These are phyloP conservation scores for Oreonectes daqikongensis DNA, from an alignment of 2,797 vertebrate species.

Conservation along the genomic window DNA sequence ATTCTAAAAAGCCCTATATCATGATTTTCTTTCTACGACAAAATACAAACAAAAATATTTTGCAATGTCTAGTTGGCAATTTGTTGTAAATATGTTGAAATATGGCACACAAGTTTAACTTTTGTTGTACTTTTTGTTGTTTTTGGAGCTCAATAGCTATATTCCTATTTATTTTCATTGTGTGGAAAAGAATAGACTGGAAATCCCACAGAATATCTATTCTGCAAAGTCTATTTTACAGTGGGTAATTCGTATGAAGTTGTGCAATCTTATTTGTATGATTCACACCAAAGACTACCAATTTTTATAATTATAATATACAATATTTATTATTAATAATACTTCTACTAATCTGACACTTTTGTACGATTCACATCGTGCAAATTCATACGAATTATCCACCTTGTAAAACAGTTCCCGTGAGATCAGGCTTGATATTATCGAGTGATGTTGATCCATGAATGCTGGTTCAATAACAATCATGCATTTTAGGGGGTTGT, in stretches of 20 bases:
- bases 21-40: not conserved
- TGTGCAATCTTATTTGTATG: too few species aligned
- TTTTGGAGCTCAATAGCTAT: not conserved
- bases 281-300: too few species aligned
- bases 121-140: not conserved
- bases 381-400: too few species aligned
- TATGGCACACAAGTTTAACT: not conserved
- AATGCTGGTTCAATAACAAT: not conserved
- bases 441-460: not conserved
- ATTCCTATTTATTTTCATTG: not conserved
- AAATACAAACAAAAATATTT: not conserved
- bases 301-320: too few species aligned
- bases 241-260: too few species aligned
- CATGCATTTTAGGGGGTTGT: constrained; percentile 14
- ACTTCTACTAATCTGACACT: too few species aligned
- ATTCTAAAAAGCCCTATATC: too few species aligned
- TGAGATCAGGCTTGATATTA: not conserved
- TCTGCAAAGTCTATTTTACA: too few species aligned
- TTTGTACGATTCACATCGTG: too few species aligned
- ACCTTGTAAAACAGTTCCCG: too few species aligned
- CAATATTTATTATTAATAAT: too few species aligned
- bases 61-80: not conserved
- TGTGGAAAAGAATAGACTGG: not conserved
- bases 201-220: not conserved
- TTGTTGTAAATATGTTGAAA: not conserved